These are phyloP conservation scores for Andrena bucephala DNA, from an alignment of 2,888 invertebrate species.

Conservation along the genomic window DNA sequence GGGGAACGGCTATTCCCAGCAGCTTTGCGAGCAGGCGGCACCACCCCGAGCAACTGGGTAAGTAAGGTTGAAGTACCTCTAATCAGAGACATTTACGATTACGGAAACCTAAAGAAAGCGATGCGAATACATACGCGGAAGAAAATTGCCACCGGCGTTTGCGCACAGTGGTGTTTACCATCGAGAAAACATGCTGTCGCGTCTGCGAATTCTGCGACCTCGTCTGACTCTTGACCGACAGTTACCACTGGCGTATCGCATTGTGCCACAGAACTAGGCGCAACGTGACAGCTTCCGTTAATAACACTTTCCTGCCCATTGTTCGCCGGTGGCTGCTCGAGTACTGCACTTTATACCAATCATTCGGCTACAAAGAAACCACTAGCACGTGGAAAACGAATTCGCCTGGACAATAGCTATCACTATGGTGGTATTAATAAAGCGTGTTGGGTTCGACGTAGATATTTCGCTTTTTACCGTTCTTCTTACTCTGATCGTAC, in stretches of 20 bases:
- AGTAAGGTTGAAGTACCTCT: conserved; percentile 19
- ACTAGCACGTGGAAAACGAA: no score
- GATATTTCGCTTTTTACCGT: not conserved
- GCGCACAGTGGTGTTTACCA: no score
- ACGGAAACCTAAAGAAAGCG: no score
- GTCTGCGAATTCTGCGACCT: not conserved
- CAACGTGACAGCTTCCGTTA: conserved; percentile 15
- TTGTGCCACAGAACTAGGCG: not conserved
- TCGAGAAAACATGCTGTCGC: not conserved
- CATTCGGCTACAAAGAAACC: no score
- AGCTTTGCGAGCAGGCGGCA: not conserved
- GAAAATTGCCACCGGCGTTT: no score
- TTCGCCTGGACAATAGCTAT: no score
- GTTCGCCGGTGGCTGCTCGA: not conserved
- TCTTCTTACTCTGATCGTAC: not conserved
- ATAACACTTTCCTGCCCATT: not conserved
- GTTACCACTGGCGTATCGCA: conserved; percentile 25
- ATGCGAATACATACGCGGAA: no score
- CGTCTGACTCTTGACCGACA: conserved; percentile 15
- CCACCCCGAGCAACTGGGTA: conserved; percentile 30
- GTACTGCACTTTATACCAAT: no score
- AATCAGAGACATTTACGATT: not conserved
- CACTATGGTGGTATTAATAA: no score
- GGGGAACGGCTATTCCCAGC: conserved; percentile 3
- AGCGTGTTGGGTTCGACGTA: no score